Evolutionary conservation across 2,113 vertebrate genomes (phyloP), one percentile per base, ranked within the genome.

Genomic region (Malurus melanocephalus): DNA sequence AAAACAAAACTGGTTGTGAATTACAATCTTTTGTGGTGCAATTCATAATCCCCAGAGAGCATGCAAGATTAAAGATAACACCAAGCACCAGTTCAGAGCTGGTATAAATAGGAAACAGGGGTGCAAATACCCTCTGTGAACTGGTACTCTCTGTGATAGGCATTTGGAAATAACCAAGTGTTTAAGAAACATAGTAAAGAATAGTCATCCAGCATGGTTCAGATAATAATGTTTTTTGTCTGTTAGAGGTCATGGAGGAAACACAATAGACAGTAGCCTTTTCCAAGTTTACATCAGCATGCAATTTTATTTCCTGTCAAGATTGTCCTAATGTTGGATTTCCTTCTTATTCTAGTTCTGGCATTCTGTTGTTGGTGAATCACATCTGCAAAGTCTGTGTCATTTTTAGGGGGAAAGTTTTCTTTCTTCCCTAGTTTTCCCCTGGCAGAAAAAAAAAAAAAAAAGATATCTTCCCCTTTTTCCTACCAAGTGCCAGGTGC

Each of bases 401-500:
- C 87, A 64, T 95, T 94, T 97, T 89, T 85, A 95, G 84, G 90
- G 64, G 43, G 76, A 96, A 72, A 35, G 3, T 57, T 45, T 42
- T 74, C 3, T 32, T 30, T 52, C 48, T 17, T 23, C 20, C 30
- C 5, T 26, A 45, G 32, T n/a, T 51, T 49, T 45, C 2, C 82
- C 88, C 92, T 80, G 65, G 88, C 11, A 93, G 17, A 6, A 42
- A 33, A 33, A 53, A 6, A 42, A 6, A 42, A 53, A 53, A 46
- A 27, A 61, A 23, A 8, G 2, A 86, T 57, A 32, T 48, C 78
- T 94, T 95, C 90, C 69, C 72, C 90, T 95, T 94, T 90, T 96
- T 93, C 73, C 66, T 81, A 75, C 32, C 66, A 73, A 89, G 51
- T 26, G 5, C 92, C 97, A 98, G 95, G 96, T 98, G 97, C 98